A percentile compares a stretch with the other conserved stretches of the same genome.
Conservation (phyloP, 2,888 invertebrate species). For the Keiferia lycopersicella region DNA sequence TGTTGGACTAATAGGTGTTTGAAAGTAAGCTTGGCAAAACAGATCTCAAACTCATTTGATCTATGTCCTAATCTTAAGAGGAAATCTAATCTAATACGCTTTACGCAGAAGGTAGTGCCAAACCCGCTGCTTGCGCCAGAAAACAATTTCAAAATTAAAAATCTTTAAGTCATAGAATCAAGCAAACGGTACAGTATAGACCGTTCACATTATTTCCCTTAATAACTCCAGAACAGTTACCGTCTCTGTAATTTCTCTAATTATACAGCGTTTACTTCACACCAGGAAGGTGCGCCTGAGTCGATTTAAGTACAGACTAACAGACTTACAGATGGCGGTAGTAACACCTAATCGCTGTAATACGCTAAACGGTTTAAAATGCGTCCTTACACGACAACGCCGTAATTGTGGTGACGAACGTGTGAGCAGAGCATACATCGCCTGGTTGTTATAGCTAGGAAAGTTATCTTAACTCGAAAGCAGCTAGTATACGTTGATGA, state of each 20-base stretch:
- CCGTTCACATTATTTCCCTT: neutral
- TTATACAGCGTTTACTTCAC: slow-evolving; percentile 14
- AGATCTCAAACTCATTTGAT: too few species aligned
- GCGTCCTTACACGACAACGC: neutral
- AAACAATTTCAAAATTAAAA: too few species aligned
- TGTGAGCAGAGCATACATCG: neutral
- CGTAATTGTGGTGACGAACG: neutral
- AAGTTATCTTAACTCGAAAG: neutral
- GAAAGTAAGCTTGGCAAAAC: too few species aligned
- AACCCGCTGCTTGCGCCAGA: too few species aligned
- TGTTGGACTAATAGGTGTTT: too few species aligned
- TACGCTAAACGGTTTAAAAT: slow-evolving; percentile 19
- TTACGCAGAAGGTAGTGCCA: too few species aligned
- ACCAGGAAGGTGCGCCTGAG: slow-evolving; percentile 13
- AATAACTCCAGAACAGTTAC: slow-evolving; percentile 13
- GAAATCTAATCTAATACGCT: too few species aligned
- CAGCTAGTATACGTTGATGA: neutral
- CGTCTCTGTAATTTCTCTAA: slow-evolving; percentile 9
- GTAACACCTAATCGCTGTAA: slow-evolving; percentile 16
- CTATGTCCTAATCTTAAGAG: too few species aligned
- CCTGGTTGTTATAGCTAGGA: neutral
- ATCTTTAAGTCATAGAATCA: neutral
- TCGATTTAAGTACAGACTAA: slow-evolving; percentile 11
- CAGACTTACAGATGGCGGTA: slow-evolving; percentile 6
- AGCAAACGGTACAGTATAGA: neutral